phyloP scores from a whole-genome alignment of 1,140 invertebrate species.

The Anadara kagoshimensis region DNA sequence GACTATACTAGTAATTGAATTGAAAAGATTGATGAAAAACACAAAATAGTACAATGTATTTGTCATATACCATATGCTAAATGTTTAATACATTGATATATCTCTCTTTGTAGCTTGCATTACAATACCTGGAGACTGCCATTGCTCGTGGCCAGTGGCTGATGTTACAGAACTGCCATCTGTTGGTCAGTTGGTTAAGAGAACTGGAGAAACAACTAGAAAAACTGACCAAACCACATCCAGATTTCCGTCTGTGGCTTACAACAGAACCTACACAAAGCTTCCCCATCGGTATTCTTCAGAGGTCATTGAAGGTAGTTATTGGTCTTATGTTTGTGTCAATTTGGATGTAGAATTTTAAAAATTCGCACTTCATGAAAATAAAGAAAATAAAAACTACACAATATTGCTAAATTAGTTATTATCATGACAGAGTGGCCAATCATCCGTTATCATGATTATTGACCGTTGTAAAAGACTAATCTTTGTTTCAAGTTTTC shows the following conservation, averaged over 20 bases:
- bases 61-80: background rate
- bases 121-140: constrained; percentile 83
- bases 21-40: no score
- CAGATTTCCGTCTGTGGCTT: constrained; percentile 93
- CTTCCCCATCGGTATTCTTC: constrained; percentile 92
- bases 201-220: constrained; percentile 89
- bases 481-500: no score
- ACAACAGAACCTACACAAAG: constrained; percentile 89
- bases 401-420: no score
- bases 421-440: no score
- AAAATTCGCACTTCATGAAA: no score
- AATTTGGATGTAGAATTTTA: no score
- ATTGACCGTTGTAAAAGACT: no score
- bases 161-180: constrained; percentile 92
- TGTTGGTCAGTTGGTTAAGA: constrained; percentile 83
- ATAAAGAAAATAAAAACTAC: no score
- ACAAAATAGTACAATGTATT: no score
- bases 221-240: constrained; percentile 85
- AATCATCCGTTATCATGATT: no score
- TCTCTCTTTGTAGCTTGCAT: constrained; percentile 77
- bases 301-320: constrained; percentile 86
- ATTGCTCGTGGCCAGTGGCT: constrained; percentile 88
- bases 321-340: no score
- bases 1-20: no score
- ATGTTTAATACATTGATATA: background rate